Evolutionary conservation across 1,140 invertebrate species (phyloP), one percentile per base, ranked within the genome.

Genomic region (Armadillidium nasatum): DNA sequence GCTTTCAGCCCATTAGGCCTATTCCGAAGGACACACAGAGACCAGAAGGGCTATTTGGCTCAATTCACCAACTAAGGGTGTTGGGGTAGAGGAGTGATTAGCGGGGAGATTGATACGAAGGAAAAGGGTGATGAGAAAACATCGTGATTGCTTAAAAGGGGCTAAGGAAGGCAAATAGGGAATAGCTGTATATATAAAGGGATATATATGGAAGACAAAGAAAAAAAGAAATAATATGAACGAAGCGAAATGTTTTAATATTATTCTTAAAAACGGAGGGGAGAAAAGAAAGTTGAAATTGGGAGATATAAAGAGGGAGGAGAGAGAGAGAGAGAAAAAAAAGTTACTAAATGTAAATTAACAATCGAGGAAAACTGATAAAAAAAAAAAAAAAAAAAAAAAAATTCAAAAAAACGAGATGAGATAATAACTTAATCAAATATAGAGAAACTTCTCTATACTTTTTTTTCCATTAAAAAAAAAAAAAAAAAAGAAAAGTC

Each of bases 101-200:
- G 50, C 50, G 19, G 50, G 50, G 50, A 60, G 50, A 19, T 60
- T 19, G 50, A 60, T 15, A 60, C 7, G 50, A 60, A 60, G 50
- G 50, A 19, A 33, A 33, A 60, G 50, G 50, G 50, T 60, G 50
- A 60, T 60, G 50, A 60, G 50, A 60, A 60, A 60, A 60, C 50
- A 60, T 60, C 11, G 50, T 60, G 50, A 60, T 60, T 60, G 50
- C 19, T 60, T 13, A 60, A 60, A 19, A 60, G 33, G 50, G 50
- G 50, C 50, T 13, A 60, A 19, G 50, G 19, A 60, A 60, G 7
- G 50, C 50, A 19, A 60, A 13, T 60, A 3, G 19, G 19, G 50
- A 50, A 60, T 60, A 19, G 1, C 50, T 60, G 19, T 60, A 60
- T 60, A 33, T 33, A 33, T 33, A 33, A 3, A 33, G 6, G 33